Evolutionary conservation across 2,888 invertebrate species (phyloP), one percentile per base, ranked within the genome.

Genomic region (Mongoloraphidia duomilia): DNA sequence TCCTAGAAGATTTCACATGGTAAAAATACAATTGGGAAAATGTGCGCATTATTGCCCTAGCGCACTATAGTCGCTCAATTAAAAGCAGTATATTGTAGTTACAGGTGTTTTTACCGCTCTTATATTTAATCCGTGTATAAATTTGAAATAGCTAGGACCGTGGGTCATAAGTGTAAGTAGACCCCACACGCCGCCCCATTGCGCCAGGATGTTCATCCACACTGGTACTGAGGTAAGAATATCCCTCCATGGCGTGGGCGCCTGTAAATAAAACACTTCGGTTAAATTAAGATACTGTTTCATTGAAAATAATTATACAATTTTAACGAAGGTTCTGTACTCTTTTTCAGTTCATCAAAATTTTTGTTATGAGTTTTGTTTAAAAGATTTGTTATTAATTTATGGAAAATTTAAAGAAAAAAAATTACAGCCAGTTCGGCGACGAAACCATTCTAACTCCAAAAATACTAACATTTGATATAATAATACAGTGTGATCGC

Each of bases 141-240:
- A 71, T 54, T 76, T 77, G 59, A 84, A 79, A 58, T 83, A 84
- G 1, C 79, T 78, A 0, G 84, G 84, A 0, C 79, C 74, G 60
- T 83, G 79, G 0, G 81, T 80, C 72, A 82, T 75, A 12, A 83
- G 63, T 0, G 82, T 82, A 43, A 81, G 77, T 17, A 82, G 67
- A 2, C 82, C 80, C 81, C 82, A 84, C 47, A 77, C 72, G 1
- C 76, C 76, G 9, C 82, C 80, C 71, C 75, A 77, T 56, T 82
- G 81, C 0, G 80, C 75, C 9, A 78, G 59, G 13, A 77, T 72
- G 53, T 77, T 77, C 59, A 80, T 72, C 79, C 79, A 81, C 9
- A 82, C 70, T 0, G 80, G 74, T 13, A 69, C 59, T 1, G 80
- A 81, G 1, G 70, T 72, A 1, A 80, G 54, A 47, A 84, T 76